phyloP scores from a whole-genome alignment of 2,113 vertebrate species.

The Pterophyllum scalare region DNA sequence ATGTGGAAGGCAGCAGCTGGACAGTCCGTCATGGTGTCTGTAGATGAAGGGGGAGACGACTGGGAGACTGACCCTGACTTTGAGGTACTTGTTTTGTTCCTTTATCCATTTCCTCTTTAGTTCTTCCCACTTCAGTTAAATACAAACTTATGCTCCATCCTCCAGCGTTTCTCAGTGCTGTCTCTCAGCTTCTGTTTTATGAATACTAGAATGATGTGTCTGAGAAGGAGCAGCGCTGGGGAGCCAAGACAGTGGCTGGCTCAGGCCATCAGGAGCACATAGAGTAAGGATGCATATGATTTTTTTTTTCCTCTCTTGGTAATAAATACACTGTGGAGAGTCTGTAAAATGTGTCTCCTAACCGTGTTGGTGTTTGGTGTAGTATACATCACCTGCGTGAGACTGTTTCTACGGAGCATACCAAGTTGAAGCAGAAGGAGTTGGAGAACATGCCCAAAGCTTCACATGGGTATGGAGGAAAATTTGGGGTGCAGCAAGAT shows the following conservation, averaged over 20 bases:
- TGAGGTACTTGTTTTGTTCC: slow-evolving; percentile 80
- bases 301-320: neutral
- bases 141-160: neutral
- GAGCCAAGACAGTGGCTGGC: slow-evolving; percentile 93
- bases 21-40: slow-evolving; percentile 80
- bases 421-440: slow-evolving; percentile 90
- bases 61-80: slow-evolving; percentile 99
- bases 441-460: slow-evolving; percentile 88
- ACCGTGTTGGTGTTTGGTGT: neutral
- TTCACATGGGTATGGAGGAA: slow-evolving; percentile 94
- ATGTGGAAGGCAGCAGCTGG: slow-evolving; percentile 97
- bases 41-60: slow-evolving; percentile 87
- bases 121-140: neutral
- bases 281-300: slow-evolving; percentile 82
- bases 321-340: neutral
- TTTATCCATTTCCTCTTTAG: neutral
- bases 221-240: slow-evolving; percentile 98
- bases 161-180: neutral
- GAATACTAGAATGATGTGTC: slow-evolving; percentile 90
- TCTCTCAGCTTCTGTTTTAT: neutral
- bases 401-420: slow-evolving; percentile 92
- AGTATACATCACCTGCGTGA: slow-evolving; percentile 92
- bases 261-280: slow-evolving; percentile 98
- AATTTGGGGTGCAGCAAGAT: slow-evolving; percentile 93
- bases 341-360: neutral